A percentile compares a stretch with the other conserved stretches of the same genome.
phyloP scores from a whole-genome alignment of 2,113 vertebrate genomes.

The Beaufortia kweichowensis region DNA sequence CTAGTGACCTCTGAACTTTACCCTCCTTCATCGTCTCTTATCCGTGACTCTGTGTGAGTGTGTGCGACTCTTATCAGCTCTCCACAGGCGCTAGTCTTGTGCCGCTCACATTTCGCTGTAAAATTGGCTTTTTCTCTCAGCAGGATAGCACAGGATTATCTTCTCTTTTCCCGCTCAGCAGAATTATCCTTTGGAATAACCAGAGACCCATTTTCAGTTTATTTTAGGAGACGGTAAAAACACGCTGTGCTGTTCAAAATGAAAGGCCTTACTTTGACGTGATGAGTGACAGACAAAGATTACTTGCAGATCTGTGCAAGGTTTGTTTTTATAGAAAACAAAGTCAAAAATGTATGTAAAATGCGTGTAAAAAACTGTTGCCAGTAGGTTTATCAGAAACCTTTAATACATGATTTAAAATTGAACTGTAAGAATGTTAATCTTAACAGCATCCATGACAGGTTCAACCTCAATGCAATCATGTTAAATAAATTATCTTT shows the following conservation, averaged over 20 bases:
- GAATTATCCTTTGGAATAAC: conserved; percentile 38
- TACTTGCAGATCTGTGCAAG: conserved; percentile 8
- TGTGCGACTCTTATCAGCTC: conserved; percentile 47
- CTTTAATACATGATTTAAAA: too few species aligned
- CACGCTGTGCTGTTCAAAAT: conserved; percentile 20
- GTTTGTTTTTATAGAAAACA: conserved; percentile 7
- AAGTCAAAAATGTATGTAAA: background rate
- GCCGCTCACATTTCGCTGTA: conserved; percentile 42
- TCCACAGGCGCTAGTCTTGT: conserved; percentile 31
- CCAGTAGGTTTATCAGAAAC: too few species aligned
- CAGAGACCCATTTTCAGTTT: conserved; percentile 42
- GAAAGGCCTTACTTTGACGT: conserved; percentile 1
- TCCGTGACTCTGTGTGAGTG: conserved; percentile 6
- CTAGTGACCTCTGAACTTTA: conserved; percentile 22
- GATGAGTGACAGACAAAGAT: background rate
- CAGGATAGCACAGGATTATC: conserved; percentile 48
- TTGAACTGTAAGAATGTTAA: too few species aligned
- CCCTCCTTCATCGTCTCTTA: conserved; percentile 25
- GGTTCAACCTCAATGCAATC: too few species aligned
- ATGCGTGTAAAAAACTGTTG: too few species aligned
- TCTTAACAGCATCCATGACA: too few species aligned
- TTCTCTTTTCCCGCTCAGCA: conserved; percentile 40
- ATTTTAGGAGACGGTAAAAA: conserved; percentile 51
- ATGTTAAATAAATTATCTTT: too few species aligned
- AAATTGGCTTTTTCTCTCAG: conserved; percentile 49